Evolutionary conservation across 2,113 vertebrate genomes (phyloP).

Genomic region (Ciconia maguari): DNA sequence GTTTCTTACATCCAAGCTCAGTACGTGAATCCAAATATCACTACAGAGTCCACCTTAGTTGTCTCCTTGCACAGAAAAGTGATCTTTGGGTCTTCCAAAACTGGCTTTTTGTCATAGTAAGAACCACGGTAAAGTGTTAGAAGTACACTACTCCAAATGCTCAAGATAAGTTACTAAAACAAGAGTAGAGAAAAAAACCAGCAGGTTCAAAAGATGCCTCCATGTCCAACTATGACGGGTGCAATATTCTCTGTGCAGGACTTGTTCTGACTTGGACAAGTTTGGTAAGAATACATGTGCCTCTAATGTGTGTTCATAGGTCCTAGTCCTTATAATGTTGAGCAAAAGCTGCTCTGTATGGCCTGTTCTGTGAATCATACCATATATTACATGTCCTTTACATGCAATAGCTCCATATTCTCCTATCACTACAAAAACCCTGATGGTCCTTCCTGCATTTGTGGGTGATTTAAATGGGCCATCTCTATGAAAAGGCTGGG

Average conservation of each 20-base stretch:
- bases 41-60: not conserved
- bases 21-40: not conserved
- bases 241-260: not conserved
- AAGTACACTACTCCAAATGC: not conserved
- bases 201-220: not conserved
- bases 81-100: not conserved
- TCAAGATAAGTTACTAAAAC: not conserved
- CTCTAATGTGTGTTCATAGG: not conserved
- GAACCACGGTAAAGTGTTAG: not conserved
- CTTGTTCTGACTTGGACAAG: not conserved
- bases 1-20: not conserved
- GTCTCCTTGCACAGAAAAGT: not conserved
- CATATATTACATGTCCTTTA: not conserved
- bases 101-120: not conserved
- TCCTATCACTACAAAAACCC: not conserved
- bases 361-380: not conserved
- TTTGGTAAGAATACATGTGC: not conserved
- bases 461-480: not conserved
- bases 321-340: not conserved
- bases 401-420: not conserved
- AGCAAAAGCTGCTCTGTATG: not conserved
- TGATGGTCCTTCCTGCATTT: not conserved
- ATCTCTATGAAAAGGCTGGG: not conserved
- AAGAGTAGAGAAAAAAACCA: not conserved
- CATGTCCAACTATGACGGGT: accelerated